Conservation (phyloP, 2,888 invertebrate species). For the Stegana nigrithorax region DNA sequence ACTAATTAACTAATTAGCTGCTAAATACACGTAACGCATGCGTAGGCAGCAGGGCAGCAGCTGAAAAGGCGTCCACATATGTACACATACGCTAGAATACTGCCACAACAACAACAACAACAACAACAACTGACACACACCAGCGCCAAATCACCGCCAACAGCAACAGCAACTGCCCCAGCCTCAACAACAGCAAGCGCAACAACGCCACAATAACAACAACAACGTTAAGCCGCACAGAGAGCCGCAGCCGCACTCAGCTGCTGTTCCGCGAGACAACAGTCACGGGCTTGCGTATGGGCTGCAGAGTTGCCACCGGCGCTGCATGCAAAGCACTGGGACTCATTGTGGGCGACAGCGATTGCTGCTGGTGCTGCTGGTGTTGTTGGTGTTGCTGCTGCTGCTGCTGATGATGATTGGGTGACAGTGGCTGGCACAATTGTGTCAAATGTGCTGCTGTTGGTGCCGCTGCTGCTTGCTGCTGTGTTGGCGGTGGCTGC, state of each 20-base stretch:
- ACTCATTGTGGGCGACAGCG: conserved; percentile 6
- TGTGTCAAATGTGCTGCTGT: conserved; percentile 60
- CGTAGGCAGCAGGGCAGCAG: not conserved
- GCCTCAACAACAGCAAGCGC: no score
- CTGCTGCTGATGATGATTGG: conserved; percentile 29
- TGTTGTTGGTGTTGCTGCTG: conserved; percentile 12
- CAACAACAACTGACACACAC: no score
- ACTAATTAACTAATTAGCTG: conserved; percentile 39
- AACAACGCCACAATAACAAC: no score
- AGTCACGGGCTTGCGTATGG: conserved; percentile 71
- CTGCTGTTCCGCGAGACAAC: conserved; percentile 72
- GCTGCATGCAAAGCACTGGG: conserved; percentile 29
- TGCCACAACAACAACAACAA: no score
- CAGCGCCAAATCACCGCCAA: not conserved
- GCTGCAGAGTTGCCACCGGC: conserved; percentile 47
- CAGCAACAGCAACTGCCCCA: not conserved
- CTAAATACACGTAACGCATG: conserved; percentile 35
- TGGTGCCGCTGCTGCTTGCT: conserved; percentile 49
- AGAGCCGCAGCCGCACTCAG: conserved; percentile 65
- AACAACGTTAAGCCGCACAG: not conserved
- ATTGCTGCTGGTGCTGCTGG: conserved; percentile 35
- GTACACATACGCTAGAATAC: no score
- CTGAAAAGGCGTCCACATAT: not conserved
- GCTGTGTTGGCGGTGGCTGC: conserved; percentile 38
- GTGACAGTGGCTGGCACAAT: conserved; percentile 54